These are phyloP conservation scores for Lissonota sp. DNA, from an alignment of 2,888 invertebrate species.

Conservation along the genomic window DNA sequence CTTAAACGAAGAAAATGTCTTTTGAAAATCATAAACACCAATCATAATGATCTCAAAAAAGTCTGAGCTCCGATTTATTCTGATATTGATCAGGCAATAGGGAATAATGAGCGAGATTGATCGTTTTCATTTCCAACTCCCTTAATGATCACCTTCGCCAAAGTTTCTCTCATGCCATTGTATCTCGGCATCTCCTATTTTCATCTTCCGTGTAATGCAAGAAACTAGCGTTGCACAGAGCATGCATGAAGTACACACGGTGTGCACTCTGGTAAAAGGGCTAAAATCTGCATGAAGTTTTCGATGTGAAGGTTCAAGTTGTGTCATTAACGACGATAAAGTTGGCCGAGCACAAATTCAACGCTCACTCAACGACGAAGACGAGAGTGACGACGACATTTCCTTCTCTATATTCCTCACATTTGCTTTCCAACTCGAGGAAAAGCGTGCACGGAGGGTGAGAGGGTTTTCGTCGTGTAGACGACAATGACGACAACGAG, in stretches of 20 bases:
- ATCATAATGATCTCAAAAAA: too few species aligned
- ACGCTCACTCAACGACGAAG: conserved; percentile 15
- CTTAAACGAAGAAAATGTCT: too few species aligned
- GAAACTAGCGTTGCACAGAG: neutral
- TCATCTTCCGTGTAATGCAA: neutral
- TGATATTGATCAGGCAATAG: too few species aligned
- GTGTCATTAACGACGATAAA: conserved; percentile 71
- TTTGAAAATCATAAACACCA: too few species aligned
- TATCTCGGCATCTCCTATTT: neutral
- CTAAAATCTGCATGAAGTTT: conserved; percentile 31
- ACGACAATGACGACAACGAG: conserved; percentile 36
- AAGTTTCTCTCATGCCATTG: neutral
- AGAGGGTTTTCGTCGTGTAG: conserved; percentile 36
- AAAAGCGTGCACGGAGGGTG: conserved; percentile 15
- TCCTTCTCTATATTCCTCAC: conserved; percentile 30
- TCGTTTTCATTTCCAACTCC: too few species aligned
- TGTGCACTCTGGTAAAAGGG: neutral
- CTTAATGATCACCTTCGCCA: too few species aligned
- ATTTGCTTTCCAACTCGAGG: conserved; percentile 10
- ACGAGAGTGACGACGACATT: conserved; percentile 28
- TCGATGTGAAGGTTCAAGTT: conserved; percentile 66
- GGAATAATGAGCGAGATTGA: too few species aligned
- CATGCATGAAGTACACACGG: neutral
- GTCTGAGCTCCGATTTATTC: too few species aligned
- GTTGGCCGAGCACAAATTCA: conserved; percentile 52